phyloP scores from a whole-genome alignment of 1,140 invertebrate genomes.

The Penaeus vannamei region DNA sequence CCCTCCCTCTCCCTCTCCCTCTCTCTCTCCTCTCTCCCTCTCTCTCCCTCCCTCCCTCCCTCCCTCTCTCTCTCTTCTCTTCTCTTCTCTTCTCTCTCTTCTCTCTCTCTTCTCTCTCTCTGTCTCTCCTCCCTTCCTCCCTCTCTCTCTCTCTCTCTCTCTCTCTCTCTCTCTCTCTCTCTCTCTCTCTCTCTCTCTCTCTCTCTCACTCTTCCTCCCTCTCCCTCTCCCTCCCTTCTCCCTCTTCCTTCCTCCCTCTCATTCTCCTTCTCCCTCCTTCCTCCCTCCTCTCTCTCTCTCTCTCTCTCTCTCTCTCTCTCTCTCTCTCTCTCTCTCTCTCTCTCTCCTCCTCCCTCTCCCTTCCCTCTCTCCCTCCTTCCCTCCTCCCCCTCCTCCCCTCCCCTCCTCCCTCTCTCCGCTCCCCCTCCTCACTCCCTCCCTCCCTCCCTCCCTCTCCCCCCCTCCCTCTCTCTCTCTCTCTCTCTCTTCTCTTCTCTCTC shows the following conservation, averaged over 20 bases:
- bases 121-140: neutral
- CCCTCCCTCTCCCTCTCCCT: neutral
- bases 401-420: neutral
- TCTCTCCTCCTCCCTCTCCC: neutral
- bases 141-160: neutral
- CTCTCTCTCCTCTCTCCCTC: neutral
- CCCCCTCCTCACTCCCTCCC: neutral
- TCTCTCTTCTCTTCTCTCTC: too few relatives aligned
- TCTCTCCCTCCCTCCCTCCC: neutral
- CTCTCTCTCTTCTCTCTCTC: neutral
- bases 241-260: neutral
- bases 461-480: too few relatives aligned
- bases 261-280: too few relatives aligned
- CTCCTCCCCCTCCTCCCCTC: neutral
- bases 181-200: conserved; percentile 29
- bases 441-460: neutral
- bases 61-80: neutral
- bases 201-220: neutral
- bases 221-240: neutral
- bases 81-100: neutral
- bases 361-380: neutral
- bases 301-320: neutral
- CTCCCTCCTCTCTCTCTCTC: neutral
- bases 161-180: conserved; percentile 28
- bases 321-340: neutral